These are phyloP conservation scores for Phyllostomus hastatus DNA, from an alignment of 2,113 vertebrate species.

Conservation along the genomic window DNA sequence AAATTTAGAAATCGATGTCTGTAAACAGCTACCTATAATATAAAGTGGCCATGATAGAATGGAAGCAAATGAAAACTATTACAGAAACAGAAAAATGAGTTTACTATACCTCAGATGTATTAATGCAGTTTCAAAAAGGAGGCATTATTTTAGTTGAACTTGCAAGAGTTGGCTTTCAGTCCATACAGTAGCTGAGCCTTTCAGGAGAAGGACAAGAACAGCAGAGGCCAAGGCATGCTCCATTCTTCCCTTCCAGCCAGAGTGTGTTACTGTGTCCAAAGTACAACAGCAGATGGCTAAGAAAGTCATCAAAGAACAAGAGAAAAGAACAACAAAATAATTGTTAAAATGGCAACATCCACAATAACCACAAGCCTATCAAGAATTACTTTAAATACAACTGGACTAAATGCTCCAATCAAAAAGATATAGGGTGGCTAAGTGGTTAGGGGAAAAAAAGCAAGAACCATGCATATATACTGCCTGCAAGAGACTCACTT, in stretches of 20 bases:
- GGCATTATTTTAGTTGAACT: not conserved
- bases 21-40: not conserved
- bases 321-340: not conserved
- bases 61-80: not conserved
- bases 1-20: not conserved
- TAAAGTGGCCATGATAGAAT: not conserved
- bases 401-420: not conserved
- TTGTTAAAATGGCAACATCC: not conserved
- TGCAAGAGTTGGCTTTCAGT: not conserved
- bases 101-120: not conserved
- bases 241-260: not conserved
- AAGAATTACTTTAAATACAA: not conserved
- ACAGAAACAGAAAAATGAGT: not conserved
- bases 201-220: not conserved
- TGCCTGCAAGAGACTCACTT: not conserved
- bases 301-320: not conserved
- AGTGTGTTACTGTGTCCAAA: not conserved
- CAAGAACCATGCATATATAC: not conserved
- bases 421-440: not conserved
- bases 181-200: not conserved
- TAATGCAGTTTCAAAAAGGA: not conserved
- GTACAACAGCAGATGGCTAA: not conserved
- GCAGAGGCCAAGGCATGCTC: not conserved
- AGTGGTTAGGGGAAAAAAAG: not conserved
- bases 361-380: not conserved